These are phyloP conservation scores for Heteromurus nitidus DNA, from an alignment of 2,888 invertebrate genomes.

Conservation along the genomic window DNA sequence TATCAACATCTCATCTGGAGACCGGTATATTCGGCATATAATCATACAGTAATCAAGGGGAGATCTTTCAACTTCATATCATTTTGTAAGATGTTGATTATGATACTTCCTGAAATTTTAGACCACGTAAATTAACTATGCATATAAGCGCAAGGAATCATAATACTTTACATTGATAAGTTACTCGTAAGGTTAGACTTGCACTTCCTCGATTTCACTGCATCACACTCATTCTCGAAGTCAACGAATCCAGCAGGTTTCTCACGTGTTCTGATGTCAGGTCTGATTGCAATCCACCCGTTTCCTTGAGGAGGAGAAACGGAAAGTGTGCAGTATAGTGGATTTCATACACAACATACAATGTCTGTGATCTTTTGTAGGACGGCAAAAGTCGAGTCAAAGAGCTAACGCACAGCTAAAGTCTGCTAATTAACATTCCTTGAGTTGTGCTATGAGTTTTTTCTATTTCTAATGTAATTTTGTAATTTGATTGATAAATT, in stretches of 20 bases:
- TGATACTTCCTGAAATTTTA: slow-evolving; percentile 19
- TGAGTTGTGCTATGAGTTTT: slow-evolving; percentile 8
- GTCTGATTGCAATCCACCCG: not conserved
- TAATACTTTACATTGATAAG: too few species aligned
- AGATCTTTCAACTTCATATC: slow-evolving; percentile 24
- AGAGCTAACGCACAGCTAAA: not conserved
- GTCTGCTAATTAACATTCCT: slow-evolving; percentile 27
- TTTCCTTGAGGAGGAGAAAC: too few species aligned
- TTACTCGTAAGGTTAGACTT: too few species aligned
- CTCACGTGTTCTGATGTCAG: not conserved
- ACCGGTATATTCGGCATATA: too few species aligned
- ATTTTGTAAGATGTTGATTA: slow-evolving; percentile 21
- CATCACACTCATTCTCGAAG: too few species aligned
- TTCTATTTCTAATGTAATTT: not conserved
- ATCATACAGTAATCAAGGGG: not conserved
- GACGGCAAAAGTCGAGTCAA: not conserved
- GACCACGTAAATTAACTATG: not conserved
- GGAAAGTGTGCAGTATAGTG: too few species aligned
- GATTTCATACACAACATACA: too few species aligned
- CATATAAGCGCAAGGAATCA: too few species aligned
- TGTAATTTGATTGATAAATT: slow-evolving; percentile 23
- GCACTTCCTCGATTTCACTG: too few species aligned
- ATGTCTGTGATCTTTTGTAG: not conserved
- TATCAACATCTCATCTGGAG: not conserved
- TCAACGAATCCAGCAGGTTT: not conserved